A percentile compares a stretch with the other conserved stretches of the same genome.
These are phyloP conservation scores for Pangasius mekongensis DNA, from an alignment of 2,797 vertebrate genomes.

Conservation along the genomic window DNA sequence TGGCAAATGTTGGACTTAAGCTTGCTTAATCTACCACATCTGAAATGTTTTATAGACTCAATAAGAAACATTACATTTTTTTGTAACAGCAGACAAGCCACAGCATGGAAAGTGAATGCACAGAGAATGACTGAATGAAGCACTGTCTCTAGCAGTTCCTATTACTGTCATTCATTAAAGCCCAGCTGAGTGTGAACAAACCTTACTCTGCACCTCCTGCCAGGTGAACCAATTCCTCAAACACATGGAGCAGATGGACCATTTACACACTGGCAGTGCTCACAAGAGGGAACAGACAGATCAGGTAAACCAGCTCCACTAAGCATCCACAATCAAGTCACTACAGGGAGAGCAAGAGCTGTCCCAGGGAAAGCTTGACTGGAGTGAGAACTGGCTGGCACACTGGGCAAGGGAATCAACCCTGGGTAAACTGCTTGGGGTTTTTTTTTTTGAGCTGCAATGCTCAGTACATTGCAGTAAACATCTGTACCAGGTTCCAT, in stretches of 20 bases:
- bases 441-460: neutral
- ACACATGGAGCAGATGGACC: conserved; percentile 58
- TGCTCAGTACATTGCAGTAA: conserved; percentile 2
- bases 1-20: conserved; percentile 19
- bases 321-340: conserved; percentile 48
- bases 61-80: neutral
- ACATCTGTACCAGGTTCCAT: conserved; percentile 37
- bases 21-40: neutral
- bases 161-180: conserved; percentile 56
- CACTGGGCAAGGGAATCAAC: conserved; percentile 25
- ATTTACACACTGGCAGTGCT: conserved; percentile 56
- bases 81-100: conserved; percentile 6
- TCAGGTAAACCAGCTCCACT: conserved; percentile 53
- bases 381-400: conserved; percentile 42
- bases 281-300: conserved; percentile 53
- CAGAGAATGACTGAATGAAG: conserved; percentile 28
- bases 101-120: conserved; percentile 25
- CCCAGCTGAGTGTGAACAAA: conserved; percentile 47
- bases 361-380: conserved; percentile 44
- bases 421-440: conserved; percentile 2
- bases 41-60: conserved; percentile 11
- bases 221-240: conserved; percentile 58
- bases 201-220: conserved; percentile 53
- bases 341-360: conserved; percentile 45
- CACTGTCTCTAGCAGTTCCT: conserved; percentile 46